Evolutionary conservation across 2,113 vertebrate species (phyloP).

Genomic region (Tautogolabrus adspersus): DNA sequence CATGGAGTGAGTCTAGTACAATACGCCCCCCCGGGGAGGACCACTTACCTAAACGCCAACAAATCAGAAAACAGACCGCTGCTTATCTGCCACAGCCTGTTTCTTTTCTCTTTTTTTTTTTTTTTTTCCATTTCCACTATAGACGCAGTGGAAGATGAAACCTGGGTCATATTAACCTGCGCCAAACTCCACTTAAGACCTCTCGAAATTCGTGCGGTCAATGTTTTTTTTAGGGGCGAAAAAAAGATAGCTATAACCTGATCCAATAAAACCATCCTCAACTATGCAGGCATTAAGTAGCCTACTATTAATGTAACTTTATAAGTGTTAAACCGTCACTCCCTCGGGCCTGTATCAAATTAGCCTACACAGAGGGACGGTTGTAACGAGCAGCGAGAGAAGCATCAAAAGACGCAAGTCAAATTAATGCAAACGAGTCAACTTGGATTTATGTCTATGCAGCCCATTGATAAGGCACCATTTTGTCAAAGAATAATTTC

Average conservation of each 20-base stretch:
- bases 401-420: neutral
- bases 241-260: too few species aligned
- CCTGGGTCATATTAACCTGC: neutral
- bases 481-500: neutral
- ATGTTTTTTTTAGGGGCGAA: too few species aligned
- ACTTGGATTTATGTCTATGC: neutral
- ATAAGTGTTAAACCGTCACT: neutral
- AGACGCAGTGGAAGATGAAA: conserved; percentile 72
- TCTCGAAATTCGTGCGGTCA: neutral
- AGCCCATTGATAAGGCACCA: neutral
- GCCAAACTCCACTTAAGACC: conserved; percentile 12
- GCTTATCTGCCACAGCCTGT: conserved; percentile 79
- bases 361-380: neutral
- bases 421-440: neutral
- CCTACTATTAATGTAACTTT: neutral
- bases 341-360: neutral
- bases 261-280: too few species aligned
- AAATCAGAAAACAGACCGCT: conserved; percentile 81
- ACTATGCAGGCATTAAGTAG: too few species aligned
- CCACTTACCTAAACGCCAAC: conserved; percentile 78
- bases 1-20: conserved; percentile 74
- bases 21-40: conserved; percentile 74
- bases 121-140: conserved; percentile 68
- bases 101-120: conserved; percentile 12
- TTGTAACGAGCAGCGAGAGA: conserved; percentile 5